Percentiles rank a stretch among this genome's conserved stretches.
Conservation (phyloP, 35 echinoderm and acorn worm species). For the Strongylocentrotus purpuratus region DNA sequence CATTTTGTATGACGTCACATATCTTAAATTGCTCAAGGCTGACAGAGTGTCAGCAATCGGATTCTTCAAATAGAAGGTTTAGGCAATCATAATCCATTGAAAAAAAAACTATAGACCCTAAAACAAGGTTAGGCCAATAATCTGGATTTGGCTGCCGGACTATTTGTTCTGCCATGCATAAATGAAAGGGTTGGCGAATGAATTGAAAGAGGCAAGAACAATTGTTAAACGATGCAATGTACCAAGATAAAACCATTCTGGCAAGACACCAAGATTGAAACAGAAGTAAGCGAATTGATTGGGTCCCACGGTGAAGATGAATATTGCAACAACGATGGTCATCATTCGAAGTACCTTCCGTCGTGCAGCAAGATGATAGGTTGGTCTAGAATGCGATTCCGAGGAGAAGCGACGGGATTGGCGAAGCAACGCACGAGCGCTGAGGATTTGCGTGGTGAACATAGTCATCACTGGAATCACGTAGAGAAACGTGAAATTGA, state of each 20-base stretch:
- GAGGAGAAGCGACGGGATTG: not conserved
- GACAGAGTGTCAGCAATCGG: too few relatives aligned
- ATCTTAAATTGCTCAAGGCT: too few relatives aligned
- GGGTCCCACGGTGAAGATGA: not conserved
- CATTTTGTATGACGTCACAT: too few relatives aligned
- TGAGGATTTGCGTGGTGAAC: not conserved
- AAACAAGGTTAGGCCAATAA: too few relatives aligned
- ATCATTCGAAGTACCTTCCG: not conserved
- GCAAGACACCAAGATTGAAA: not conserved
- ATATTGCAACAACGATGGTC: not conserved
- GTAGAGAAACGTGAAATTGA: not conserved
- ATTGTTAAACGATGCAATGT: not conserved
- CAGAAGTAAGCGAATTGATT: not conserved
- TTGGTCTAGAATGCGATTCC: not conserved
- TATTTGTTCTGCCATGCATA: constrained; percentile 1
- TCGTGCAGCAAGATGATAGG: not conserved
- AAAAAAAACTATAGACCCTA: too few relatives aligned
- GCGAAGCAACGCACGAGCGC: not conserved
- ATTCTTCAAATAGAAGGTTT: too few relatives aligned
- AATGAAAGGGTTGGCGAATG: not conserved
- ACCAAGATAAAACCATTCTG: not conserved
- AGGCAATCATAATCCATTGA: too few relatives aligned
- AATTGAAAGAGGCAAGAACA: not conserved
- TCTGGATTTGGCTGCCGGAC: too few relatives aligned
- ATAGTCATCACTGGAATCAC: not conserved